phyloP scores from a whole-genome alignment of 2,888 invertebrate genomes.

The Hypomecis punctinalis region DNA sequence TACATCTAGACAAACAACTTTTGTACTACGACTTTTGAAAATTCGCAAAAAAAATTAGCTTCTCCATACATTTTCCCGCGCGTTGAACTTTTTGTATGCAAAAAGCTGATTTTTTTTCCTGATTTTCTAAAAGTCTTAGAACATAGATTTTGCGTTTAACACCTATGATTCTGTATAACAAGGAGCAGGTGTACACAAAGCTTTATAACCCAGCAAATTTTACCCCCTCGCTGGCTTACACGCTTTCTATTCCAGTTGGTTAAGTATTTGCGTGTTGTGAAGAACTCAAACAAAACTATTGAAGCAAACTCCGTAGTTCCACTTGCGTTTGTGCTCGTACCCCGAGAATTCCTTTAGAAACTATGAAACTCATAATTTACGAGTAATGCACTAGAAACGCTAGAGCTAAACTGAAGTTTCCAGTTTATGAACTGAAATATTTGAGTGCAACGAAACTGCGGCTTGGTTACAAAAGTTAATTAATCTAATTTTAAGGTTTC shows the following conservation, averaged over 20 bases:
- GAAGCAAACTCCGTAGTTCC: slow-evolving; percentile 40
- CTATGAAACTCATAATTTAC: slow-evolving; percentile 56
- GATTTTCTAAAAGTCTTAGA: too few relatives aligned
- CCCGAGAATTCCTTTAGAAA: slow-evolving; percentile 51
- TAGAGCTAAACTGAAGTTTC: slow-evolving; percentile 39
- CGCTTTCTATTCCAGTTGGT: slow-evolving; percentile 11
- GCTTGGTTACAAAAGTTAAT: slow-evolving; percentile 3
- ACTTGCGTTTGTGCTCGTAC: slow-evolving; percentile 41
- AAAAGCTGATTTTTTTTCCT: too few relatives aligned
- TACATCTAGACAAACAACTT: too few relatives aligned
- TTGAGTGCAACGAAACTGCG: slow-evolving; percentile 19
- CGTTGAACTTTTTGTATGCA: too few relatives aligned
- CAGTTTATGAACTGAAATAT: slow-evolving; percentile 37
- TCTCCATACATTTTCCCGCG: too few relatives aligned
- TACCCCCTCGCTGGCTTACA: slow-evolving; percentile 2
- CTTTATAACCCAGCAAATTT: neutral
- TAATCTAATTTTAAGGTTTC: too few relatives aligned
- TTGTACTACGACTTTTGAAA: too few relatives aligned
- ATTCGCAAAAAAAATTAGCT: too few relatives aligned
- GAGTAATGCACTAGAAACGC: slow-evolving; percentile 52
- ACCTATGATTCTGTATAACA: too few relatives aligned
- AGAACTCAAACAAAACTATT: slow-evolving; percentile 38
- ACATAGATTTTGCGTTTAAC: too few relatives aligned
- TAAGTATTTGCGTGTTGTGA: slow-evolving; percentile 43
- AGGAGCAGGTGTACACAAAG: neutral